Evolutionary conservation across 1,140 invertebrate genomes (phyloP).

Genomic region (Drosophila setifemur): DNA sequence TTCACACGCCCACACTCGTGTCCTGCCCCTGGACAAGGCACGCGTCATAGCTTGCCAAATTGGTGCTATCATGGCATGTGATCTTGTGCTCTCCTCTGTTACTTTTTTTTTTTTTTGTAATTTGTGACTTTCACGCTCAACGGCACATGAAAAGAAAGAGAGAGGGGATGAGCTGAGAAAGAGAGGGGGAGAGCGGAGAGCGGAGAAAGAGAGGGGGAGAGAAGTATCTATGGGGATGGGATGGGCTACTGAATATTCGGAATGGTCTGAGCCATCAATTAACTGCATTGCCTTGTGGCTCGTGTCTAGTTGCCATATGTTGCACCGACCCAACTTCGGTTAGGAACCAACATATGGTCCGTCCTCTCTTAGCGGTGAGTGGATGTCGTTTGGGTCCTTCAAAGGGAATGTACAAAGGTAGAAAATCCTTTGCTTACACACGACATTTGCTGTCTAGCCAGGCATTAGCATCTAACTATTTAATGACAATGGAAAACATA

Average conservation of each 20-base stretch:
- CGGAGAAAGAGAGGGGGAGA: no score
- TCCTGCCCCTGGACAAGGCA: conserved; percentile 33
- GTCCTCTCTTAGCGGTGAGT: conserved; percentile 10
- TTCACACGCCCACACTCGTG: conserved; percentile 9
- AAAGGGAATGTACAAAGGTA: no score
- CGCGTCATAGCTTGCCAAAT: conserved; percentile 81
- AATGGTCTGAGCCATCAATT: conserved; percentile 63
- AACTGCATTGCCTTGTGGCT: conserved; percentile 57
- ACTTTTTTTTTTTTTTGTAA: conserved; percentile 59
- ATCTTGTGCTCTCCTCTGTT: conserved; percentile 49
- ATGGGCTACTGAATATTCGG: conserved; percentile 59
- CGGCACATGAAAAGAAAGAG: conserved; percentile 34
- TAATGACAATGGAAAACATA: neutral
- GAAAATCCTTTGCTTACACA: conserved; percentile 9
- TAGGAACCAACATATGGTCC: conserved; percentile 56
- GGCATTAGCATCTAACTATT: conserved; percentile 20
- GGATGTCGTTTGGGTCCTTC: conserved; percentile 10
- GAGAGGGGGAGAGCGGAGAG: neutral
- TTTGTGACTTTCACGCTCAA: conserved; percentile 82
- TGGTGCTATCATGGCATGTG: conserved; percentile 78
- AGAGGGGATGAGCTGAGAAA: conserved; percentile 1
- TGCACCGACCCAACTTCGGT: conserved; percentile 39
- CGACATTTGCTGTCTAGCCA: conserved; percentile 43
- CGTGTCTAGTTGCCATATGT: conserved; percentile 74
- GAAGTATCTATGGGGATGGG: no score